Percentiles rank a stretch among this genome's conserved stretches.
These are phyloP conservation scores for Listrodromus nycthemerus DNA, from an alignment of 2,888 invertebrate species.

Conservation along the genomic window DNA sequence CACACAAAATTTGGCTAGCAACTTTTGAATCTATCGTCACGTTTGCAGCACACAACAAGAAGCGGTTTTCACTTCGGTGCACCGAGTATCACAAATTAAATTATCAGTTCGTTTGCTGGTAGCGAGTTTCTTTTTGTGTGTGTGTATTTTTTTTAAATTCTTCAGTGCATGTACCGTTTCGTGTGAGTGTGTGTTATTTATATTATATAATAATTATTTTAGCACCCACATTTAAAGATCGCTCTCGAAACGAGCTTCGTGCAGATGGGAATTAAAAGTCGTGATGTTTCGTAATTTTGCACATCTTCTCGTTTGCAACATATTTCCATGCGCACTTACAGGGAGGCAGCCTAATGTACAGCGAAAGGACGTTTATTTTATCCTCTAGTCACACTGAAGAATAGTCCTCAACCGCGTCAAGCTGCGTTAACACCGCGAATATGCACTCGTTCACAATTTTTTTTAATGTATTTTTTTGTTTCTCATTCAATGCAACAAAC, in stretches of 20 bases:
- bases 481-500: slow-evolving; percentile 44
- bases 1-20: slow-evolving; percentile 83
- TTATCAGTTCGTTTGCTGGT: slow-evolving; percentile 15
- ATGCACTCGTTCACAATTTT: slow-evolving; percentile 36
- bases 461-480: slow-evolving; percentile 9
- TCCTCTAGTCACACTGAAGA: slow-evolving; percentile 53
- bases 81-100: slow-evolving; percentile 51
- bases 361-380: slow-evolving; percentile 35
- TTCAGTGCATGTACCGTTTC: slow-evolving; percentile 60
- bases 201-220: slow-evolving; percentile 63
- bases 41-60: slow-evolving; percentile 29
- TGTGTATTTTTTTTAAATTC: slow-evolving; percentile 32
- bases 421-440: slow-evolving; percentile 47
- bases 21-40: slow-evolving; percentile 70
- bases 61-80: slow-evolving; percentile 42
- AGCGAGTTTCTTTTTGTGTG: slow-evolving; percentile 1
- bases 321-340: slow-evolving; percentile 38
- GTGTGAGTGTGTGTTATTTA: slow-evolving; percentile 66
- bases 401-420: slow-evolving; percentile 56
- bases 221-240: slow-evolving; percentile 49
- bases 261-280: slow-evolving; percentile 41
- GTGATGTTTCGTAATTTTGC: slow-evolving; percentile 35
- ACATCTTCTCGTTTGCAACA: slow-evolving; percentile 48
- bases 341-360: slow-evolving; percentile 37
- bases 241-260: slow-evolving; percentile 45